Evolutionary conservation across 2,888 invertebrate species (phyloP).

Genomic region (Melieria omissa): DNA sequence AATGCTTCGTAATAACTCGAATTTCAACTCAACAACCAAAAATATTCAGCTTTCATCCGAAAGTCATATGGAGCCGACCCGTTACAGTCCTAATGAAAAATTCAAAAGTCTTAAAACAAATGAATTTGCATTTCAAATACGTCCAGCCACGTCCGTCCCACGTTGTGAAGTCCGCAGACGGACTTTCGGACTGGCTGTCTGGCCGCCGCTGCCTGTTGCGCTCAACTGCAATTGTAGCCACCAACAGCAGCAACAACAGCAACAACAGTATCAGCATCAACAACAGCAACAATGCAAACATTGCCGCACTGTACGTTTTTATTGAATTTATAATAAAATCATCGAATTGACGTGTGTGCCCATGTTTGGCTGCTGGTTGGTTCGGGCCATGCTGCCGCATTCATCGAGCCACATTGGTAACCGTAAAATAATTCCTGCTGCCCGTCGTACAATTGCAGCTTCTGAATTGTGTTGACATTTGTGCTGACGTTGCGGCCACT

Average conservation of each 20-base stretch:
- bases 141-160: not conserved
- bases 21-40: too few species aligned
- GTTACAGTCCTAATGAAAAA: slow-evolving; percentile 15
- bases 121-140: slow-evolving; percentile 30
- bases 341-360: slow-evolving; percentile 30
- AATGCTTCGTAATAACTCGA: too few species aligned
- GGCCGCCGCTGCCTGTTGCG: slow-evolving; percentile 18
- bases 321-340: slow-evolving; percentile 35
- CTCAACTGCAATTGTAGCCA: slow-evolving; percentile 10
- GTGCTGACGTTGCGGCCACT: not conserved
- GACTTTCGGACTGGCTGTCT: not conserved
- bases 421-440: not conserved
- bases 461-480: too few species aligned
- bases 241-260: slow-evolving; percentile 8
- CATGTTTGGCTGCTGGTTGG: slow-evolving; percentile 22
- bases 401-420: not conserved
- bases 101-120: slow-evolving; percentile 33
- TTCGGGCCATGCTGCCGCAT: not conserved
- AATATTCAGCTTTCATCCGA: too few species aligned
- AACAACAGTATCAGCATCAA: not conserved
- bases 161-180: too few species aligned
- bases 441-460: not conserved
- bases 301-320: not conserved
- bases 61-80: too few species aligned
- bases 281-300: too few species aligned